These are phyloP conservation scores for Frankliniella intonsa DNA, from an alignment of 2,888 invertebrate genomes.

Conservation along the genomic window DNA sequence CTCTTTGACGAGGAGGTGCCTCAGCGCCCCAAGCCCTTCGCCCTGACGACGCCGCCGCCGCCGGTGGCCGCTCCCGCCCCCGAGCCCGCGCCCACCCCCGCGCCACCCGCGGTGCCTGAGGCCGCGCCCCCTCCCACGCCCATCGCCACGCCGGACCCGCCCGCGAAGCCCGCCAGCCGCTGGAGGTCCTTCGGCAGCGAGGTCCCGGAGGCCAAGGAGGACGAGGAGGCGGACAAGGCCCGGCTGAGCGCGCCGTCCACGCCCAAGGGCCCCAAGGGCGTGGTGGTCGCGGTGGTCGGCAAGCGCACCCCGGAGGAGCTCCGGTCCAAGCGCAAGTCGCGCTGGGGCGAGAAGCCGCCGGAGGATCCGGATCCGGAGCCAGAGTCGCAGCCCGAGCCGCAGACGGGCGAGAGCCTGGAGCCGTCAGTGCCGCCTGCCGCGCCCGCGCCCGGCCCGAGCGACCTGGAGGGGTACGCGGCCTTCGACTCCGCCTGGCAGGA, in stretches of 20 bases:
- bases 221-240: not conserved
- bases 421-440: not conserved
- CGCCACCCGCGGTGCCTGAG: not conserved
- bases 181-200: not conserved
- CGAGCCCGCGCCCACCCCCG: not conserved
- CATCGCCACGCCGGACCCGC: not conserved
- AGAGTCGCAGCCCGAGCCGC: too few species aligned
- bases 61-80: not conserved
- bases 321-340: slow-evolving; percentile 7
- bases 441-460: not conserved
- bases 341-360: slow-evolving; percentile 20
- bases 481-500: not conserved
- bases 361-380: not conserved
- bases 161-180: not conserved
- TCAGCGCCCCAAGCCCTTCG: not conserved
- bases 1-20: slow-evolving; percentile 1
- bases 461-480: not conserved
- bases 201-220: not conserved
- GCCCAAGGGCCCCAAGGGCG: not conserved
- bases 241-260: not conserved
- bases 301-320: not conserved
- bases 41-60: not conserved
- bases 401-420: too few species aligned
- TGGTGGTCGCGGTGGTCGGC: not conserved
- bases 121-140: not conserved